phyloP scores from a whole-genome alignment of 2,888 invertebrate species.

The Pocota personata region DNA sequence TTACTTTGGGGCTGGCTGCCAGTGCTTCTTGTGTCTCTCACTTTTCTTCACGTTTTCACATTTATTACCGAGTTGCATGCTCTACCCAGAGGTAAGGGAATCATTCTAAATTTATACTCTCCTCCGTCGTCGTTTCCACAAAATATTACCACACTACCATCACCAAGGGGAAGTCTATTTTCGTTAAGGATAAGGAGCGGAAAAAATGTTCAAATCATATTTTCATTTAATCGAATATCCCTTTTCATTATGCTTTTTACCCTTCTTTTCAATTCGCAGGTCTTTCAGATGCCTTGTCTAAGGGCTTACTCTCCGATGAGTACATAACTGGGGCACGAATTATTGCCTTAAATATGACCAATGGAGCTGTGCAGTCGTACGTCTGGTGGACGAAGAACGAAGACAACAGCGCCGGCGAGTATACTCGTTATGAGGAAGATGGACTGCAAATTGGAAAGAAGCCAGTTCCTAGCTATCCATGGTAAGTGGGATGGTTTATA shows the following conservation, averaged over 20 bases:
- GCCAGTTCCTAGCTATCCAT: conserved; percentile 88
- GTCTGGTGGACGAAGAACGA: conserved; percentile 85
- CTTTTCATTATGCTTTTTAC: conserved; percentile 29
- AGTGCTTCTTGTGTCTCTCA: background rate
- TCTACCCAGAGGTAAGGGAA: background rate
- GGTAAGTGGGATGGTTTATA: conserved; percentile 83
- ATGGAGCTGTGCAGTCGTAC: conserved; percentile 85
- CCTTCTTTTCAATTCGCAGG: conserved; percentile 83
- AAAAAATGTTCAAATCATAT: conserved; percentile 28
- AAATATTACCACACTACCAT: background rate
- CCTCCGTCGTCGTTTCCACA: too few relatives aligned
- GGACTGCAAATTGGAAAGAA: conserved; percentile 85
- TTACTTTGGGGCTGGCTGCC: conserved; percentile 5
- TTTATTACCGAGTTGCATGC: background rate
- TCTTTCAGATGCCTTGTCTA: conserved; percentile 89
- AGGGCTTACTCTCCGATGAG: conserved; percentile 87
- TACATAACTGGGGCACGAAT: conserved; percentile 85
- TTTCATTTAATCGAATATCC: conserved; percentile 61
- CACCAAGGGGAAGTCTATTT: background rate
- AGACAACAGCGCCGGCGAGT: conserved; percentile 80
- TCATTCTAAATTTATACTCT: too few relatives aligned
- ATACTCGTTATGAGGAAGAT: conserved; percentile 84
- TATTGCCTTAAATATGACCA: conserved; percentile 86
- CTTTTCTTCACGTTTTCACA: background rate
- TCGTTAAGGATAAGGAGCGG: background rate